These are phyloP conservation scores for Marronus borbonicus DNA, from an alignment of 2,888 invertebrate species.

Conservation along the genomic window DNA sequence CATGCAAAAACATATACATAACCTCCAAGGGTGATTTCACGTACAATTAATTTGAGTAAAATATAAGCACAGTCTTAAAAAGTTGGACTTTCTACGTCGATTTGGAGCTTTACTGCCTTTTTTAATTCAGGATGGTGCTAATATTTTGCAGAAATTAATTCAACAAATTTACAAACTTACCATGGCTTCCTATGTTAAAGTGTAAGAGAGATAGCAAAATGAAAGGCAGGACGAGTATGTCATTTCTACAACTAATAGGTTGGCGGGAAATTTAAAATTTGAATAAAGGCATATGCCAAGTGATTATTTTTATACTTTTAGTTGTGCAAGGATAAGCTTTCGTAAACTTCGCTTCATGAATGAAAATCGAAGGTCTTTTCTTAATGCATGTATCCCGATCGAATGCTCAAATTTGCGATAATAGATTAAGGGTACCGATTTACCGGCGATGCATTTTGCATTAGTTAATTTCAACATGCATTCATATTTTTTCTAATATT, in stretches of 20 bases:
- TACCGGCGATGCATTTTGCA: too few species aligned
- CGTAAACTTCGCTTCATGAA: conserved; percentile 10
- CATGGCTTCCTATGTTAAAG: conserved; percentile 49
- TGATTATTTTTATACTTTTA: conserved; percentile 7
- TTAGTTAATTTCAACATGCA: conserved; percentile 20
- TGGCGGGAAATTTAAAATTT: conserved; percentile 9
- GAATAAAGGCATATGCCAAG: neutral
- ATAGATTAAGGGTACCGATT: neutral
- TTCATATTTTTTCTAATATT: conserved; percentile 19
- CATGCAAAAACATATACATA: conserved; percentile 46
- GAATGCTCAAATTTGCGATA: neutral
- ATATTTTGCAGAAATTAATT: conserved; percentile 54
- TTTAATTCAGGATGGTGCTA: conserved; percentile 52
- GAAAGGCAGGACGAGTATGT: neutral
- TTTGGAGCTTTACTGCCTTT: conserved; percentile 12
- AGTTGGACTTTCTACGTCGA: neutral
- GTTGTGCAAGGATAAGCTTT: conserved; percentile 8
- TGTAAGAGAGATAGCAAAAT: conserved; percentile 7
- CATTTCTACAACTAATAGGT: neutral
- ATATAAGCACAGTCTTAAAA: neutral
- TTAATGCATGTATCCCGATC: neutral
- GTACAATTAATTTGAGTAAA: conserved; percentile 9
- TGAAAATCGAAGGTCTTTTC: conserved; percentile 4
- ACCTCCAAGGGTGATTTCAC: conserved; percentile 44
- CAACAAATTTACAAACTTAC: conserved; percentile 53